These are phyloP conservation scores for Diplolepis rosae DNA, from an alignment of 2,888 invertebrate species.

Conservation along the genomic window DNA sequence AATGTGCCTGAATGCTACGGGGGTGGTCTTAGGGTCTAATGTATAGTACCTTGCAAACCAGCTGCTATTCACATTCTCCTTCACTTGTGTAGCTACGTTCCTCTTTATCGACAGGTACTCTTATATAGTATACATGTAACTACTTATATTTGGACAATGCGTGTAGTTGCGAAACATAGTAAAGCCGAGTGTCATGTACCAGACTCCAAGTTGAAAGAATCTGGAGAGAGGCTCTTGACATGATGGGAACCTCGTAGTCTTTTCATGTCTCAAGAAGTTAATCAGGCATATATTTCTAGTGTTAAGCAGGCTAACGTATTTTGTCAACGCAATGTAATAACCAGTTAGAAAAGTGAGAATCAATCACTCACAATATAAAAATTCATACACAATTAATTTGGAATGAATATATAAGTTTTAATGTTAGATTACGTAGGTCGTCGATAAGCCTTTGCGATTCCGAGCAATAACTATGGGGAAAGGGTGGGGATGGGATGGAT, in stretches of 20 bases:
- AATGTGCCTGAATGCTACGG: conserved; percentile 50
- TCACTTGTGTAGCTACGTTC: conserved; percentile 47
- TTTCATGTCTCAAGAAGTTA: not conserved
- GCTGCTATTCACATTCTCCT: conserved; percentile 59
- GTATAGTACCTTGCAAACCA: conserved; percentile 41
- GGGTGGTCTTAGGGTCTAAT: conserved; percentile 57
- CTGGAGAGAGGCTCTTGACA: not conserved
- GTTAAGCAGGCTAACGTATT: not conserved
- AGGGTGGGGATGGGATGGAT: no score
- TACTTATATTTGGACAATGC: conserved; percentile 19
- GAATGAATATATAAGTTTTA: no score
- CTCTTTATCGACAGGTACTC: not conserved
- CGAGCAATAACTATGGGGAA: no score
- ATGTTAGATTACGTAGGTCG: no score
- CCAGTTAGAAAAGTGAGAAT: not conserved
- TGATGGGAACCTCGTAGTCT: not conserved
- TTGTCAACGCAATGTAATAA: not conserved
- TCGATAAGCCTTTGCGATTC: no score
- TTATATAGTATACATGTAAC: conserved; percentile 2
- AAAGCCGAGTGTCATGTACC: not conserved
- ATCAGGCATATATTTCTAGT: not conserved
- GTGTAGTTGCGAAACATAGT: not conserved
- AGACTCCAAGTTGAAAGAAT: not conserved
- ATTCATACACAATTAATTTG: no score
- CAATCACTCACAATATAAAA: no score